These are phyloP conservation scores for Luperina testacea DNA, from an alignment of 2,888 invertebrate genomes.

Conservation along the genomic window DNA sequence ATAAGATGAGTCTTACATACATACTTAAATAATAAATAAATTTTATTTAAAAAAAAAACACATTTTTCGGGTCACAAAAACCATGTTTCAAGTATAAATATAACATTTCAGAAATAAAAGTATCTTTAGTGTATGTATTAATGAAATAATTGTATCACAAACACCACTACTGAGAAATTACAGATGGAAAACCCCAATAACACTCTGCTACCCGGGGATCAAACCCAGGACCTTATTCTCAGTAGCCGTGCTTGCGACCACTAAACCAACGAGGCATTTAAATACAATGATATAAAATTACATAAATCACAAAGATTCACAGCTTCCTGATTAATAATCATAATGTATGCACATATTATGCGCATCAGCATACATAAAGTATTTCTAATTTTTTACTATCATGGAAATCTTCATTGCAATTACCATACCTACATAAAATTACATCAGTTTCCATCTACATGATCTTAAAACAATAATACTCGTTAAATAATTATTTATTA, in stretches of 20 bases:
- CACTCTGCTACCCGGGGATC: too few relatives aligned
- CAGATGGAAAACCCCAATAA: too few relatives aligned
- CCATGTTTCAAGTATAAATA: too few relatives aligned
- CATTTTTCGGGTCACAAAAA: background rate
- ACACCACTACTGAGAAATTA: too few relatives aligned
- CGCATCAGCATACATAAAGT: background rate
- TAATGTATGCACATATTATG: background rate
- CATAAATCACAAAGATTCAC: background rate
- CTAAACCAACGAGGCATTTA: background rate
- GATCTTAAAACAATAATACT: constrained; percentile 15
- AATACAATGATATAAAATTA: background rate
- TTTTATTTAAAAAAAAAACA: background rate
- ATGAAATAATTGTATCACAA: too few relatives aligned
- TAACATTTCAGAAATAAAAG: too few relatives aligned
- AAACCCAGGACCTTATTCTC: background rate
- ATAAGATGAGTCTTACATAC: constrained; percentile 6
- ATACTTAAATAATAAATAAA: background rate
- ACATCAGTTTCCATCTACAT: constrained; percentile 7
- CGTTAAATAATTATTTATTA: constrained; percentile 30
- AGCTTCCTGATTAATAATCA: constrained; percentile 1
- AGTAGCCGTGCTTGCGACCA: too few relatives aligned
- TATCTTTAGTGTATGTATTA: too few relatives aligned
- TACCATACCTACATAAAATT: constrained; percentile 22
- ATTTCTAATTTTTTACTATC: constrained; percentile 22
- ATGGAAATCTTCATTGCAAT: constrained; percentile 41